Conservation (phyloP, 1,140 invertebrate genomes). For the Zeugodacus cucurbitae region DNA sequence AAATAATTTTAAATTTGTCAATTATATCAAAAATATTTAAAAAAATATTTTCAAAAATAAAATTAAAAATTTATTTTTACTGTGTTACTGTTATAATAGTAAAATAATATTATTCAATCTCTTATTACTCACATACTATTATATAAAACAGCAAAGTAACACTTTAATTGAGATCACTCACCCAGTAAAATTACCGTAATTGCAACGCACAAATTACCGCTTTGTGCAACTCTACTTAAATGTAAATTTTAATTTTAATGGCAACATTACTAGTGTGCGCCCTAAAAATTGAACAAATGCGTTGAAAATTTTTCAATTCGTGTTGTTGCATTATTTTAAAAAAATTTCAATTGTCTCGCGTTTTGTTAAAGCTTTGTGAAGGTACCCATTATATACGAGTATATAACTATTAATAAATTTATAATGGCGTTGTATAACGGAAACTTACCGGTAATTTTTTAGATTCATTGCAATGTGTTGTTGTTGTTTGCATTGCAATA, state of each 20-base stretch:
- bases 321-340: neutral
- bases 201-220: neutral
- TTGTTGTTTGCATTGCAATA: too few species aligned
- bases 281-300: neutral
- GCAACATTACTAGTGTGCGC: neutral
- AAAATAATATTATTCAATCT: too few species aligned
- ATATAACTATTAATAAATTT: neutral
- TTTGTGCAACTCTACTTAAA: neutral
- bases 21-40: too few species aligned
- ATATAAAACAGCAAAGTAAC: neutral
- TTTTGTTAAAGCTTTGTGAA: neutral
- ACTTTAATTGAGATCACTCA: neutral
- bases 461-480: too few species aligned
- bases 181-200: slow-evolving; percentile 1
- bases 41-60: too few species aligned
- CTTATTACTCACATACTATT: neutral
- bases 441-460: neutral
- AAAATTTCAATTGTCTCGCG: neutral
- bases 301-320: neutral
- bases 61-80: too few species aligned
- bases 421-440: neutral
- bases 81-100: too few species aligned
- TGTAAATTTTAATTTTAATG: neutral
- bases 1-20: too few species aligned
- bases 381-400: neutral